phyloP scores from a whole-genome alignment of 2,113 vertebrate species.

The Electrona antarctica region DNA sequence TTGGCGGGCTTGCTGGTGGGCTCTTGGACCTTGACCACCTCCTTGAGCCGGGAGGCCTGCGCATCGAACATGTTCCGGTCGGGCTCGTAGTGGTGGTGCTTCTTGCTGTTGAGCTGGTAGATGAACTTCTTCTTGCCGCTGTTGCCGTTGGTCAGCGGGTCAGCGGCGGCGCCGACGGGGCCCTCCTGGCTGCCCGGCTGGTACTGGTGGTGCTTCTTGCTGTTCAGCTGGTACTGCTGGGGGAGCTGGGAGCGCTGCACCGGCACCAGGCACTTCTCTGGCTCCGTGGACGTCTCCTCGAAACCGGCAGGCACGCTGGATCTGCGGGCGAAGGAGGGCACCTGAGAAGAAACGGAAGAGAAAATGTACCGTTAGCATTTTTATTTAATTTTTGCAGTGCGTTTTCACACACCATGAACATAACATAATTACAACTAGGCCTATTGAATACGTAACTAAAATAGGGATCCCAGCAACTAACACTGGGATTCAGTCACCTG shows the following conservation, averaged over 20 bases:
- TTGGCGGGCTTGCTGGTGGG: conserved; percentile 72
- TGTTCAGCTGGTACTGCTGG: conserved; percentile 96
- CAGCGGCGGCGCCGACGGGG: conserved; percentile 79
- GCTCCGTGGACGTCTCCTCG: conserved; percentile 84
- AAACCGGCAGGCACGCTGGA: conserved; percentile 90
- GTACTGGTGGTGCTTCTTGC: conserved; percentile 98
- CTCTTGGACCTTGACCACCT: conserved; percentile 85
- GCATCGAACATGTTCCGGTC: conserved; percentile 95
- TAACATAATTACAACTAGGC: too few species aligned
- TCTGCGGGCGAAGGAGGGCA: conserved; percentile 93
- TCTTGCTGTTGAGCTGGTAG: conserved; percentile 98
- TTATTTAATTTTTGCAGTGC: too few species aligned
- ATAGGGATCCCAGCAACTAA: background rate
- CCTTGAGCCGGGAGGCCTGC: conserved; percentile 85
- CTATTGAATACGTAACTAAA: background rate
- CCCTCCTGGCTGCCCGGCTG: conserved; percentile 90
- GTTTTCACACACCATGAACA: background rate
- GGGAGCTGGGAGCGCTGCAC: conserved; percentile 83
- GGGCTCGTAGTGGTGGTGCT: conserved; percentile 96
- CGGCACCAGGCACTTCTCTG: conserved; percentile 71
- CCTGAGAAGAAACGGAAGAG: conserved; percentile 70
- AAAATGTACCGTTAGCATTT: conserved; percentile 23
- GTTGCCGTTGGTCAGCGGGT: conserved; percentile 35
- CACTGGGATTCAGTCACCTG: background rate
- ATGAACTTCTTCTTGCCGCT: conserved; percentile 90